Percentiles rank a stretch among this genome's conserved stretches.
phyloP scores from a whole-genome alignment of 2,888 invertebrate genomes.

The Cheilosia urbana region DNA sequence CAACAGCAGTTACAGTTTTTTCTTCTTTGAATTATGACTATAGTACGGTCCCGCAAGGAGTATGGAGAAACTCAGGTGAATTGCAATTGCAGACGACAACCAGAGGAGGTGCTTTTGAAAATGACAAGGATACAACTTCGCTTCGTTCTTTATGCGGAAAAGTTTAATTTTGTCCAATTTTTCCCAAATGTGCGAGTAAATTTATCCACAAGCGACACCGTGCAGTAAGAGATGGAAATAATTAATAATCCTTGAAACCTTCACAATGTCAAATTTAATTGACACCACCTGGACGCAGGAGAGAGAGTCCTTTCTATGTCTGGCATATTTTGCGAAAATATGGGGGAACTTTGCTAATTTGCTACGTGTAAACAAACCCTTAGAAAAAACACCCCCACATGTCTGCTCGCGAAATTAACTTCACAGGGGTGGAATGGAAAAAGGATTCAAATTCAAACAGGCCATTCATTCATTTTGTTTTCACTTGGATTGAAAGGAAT shows the following conservation, averaged over 20 bases:
- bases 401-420: conserved; percentile 56
- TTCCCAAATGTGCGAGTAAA: conserved; percentile 31
- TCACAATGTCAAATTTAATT: conserved; percentile 73
- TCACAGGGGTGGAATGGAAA: not conserved
- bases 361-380: conserved; percentile 54
- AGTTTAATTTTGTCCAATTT: conserved; percentile 64
- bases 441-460: conserved; percentile 27
- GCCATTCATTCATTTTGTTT: conserved; percentile 44
- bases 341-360: conserved; percentile 64
- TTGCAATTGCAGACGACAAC: conserved; percentile 63
- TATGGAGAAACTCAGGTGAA: conserved; percentile 55
- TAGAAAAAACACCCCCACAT: conserved; percentile 8
- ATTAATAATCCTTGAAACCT: conserved; percentile 71
- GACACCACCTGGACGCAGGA: conserved; percentile 56
- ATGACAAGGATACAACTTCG: conserved; percentile 8
- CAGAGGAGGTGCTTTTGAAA: conserved; percentile 33
- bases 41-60: conserved; percentile 6
- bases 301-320: conserved; percentile 10
- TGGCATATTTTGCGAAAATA: conserved; percentile 13
- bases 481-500: conserved; percentile 32
- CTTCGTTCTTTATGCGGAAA: not conserved
- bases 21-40: conserved; percentile 64
- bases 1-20: conserved; percentile 65
- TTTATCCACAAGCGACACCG: conserved; percentile 3
- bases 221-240: conserved; percentile 20